These are phyloP conservation scores for Pseudopipra pipra DNA, from an alignment of 2,113 vertebrate genomes.

Conservation along the genomic window DNA sequence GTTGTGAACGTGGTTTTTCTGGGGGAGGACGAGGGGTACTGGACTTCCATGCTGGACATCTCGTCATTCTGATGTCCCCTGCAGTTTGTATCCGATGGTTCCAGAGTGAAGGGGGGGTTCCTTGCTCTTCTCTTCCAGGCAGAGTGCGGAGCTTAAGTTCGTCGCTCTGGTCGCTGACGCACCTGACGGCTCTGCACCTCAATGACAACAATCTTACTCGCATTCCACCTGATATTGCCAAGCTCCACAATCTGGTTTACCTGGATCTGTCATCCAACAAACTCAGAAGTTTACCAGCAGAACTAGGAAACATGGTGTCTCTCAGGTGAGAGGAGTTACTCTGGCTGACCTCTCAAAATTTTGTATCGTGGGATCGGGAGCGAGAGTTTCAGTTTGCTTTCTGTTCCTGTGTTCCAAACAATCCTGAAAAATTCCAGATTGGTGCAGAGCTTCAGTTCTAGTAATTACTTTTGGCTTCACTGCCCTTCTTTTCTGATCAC, in stretches of 20 bases:
- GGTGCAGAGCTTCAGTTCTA: not conserved
- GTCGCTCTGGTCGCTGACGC: slow-evolving; percentile 94
- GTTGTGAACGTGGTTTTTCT: not conserved
- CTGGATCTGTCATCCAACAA: slow-evolving; percentile 99
- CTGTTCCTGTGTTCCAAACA: not conserved
- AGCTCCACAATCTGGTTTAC: slow-evolving; percentile 96
- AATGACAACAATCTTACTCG: slow-evolving; percentile 97
- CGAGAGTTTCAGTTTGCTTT: not conserved
- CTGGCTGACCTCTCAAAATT: not conserved
- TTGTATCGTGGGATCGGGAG: accelerated
- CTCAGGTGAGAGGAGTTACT: slow-evolving; percentile 84
- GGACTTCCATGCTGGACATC: not conserved
- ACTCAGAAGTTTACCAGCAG: slow-evolving; percentile 98
- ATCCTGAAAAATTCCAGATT: not conserved
- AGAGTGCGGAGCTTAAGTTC: slow-evolving; percentile 93
- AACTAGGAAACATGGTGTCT: slow-evolving; percentile 99
- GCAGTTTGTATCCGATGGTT: accelerated
- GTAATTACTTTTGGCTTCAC: not conserved
- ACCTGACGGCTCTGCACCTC: slow-evolving; percentile 96
- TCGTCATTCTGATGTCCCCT: not conserved
- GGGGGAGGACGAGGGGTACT: not conserved
- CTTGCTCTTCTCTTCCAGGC: slow-evolving; percentile 74
- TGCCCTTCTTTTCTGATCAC: not conserved
- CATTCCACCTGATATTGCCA: slow-evolving; percentile 97
- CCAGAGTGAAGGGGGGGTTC: not conserved